Evolutionary conservation across 2,888 invertebrate genomes (phyloP).

Genomic region (Petrolisthes manimaculis): DNA sequence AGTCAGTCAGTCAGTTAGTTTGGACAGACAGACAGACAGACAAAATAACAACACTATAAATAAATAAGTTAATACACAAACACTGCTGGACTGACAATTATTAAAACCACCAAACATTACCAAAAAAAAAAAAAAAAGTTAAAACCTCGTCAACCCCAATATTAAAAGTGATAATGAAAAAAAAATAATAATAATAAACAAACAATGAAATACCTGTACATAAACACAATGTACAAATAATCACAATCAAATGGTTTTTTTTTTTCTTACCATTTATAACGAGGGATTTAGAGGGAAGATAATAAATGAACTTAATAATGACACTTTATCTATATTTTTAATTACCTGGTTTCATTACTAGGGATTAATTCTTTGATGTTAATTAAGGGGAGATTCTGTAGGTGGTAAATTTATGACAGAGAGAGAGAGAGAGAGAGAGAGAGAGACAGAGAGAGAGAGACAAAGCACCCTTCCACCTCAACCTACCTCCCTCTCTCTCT

Average conservation of each 20-base stretch:
- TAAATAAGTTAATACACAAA: background rate
- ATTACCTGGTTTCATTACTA: no score
- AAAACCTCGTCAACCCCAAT: background rate
- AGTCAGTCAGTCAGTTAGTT: no score
- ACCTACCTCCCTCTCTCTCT: background rate
- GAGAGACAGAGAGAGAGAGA: constrained; percentile 7
- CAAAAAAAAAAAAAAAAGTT: background rate
- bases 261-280: no score
- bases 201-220: no score
- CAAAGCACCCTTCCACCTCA: background rate
- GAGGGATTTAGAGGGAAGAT: no score
- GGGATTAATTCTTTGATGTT: background rate
- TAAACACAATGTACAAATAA: no score
- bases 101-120: background rate
- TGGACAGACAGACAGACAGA: background rate
- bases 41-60: background rate
- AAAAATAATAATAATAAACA: background rate
- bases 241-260: no score
- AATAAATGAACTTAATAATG: no score
- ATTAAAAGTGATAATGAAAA: background rate
- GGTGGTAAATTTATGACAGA: background rate
- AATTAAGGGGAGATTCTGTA: background rate
- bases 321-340: no score
- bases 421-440: constrained; percentile 7
- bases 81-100: background rate